Percentiles rank a stretch among this genome's conserved stretches.
Evolutionary conservation across 1,140 invertebrate genomes (phyloP).

Genomic region (Sitophilus oryzae): DNA sequence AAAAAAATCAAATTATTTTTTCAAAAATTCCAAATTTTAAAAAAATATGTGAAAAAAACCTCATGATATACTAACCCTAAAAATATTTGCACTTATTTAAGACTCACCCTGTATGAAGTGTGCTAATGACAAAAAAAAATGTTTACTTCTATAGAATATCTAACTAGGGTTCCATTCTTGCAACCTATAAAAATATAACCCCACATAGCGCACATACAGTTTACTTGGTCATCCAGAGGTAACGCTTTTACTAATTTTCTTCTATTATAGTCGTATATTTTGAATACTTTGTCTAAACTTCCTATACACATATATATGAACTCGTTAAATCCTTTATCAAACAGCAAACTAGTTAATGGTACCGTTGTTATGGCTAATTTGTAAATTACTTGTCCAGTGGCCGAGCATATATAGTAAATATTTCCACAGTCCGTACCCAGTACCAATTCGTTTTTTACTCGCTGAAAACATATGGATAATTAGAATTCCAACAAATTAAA

Average conservation of each 20-base stretch:
- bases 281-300: constrained; percentile 7
- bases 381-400: constrained; percentile 4
- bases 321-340: constrained; percentile 2
- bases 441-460: constrained; percentile 12
- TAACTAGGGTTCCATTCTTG: constrained; percentile 47
- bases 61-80: too few relatives aligned
- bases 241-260: constrained; percentile 15
- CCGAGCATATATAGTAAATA: constrained; percentile 13
- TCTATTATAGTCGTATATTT: constrained; percentile 21
- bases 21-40: too few relatives aligned
- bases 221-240: constrained; percentile 43
- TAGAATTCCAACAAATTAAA: too few relatives aligned
- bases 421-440: constrained; percentile 19
- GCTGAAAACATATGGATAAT: too few relatives aligned
- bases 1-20: too few relatives aligned
- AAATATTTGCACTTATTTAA: too few relatives aligned
- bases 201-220: constrained; percentile 52
- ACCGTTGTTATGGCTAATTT: constrained; percentile 13
- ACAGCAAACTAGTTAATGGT: constrained; percentile 14
- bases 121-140: too few relatives aligned
- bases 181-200: constrained; percentile 49
- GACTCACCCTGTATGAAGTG: too few relatives aligned
- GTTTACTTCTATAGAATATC: constrained; percentile 49
- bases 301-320: constrained; percentile 19
- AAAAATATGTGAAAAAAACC: too few relatives aligned